Percentiles rank a stretch among this genome's conserved stretches.
These are phyloP conservation scores for Prionace glauca DNA, from an alignment of 2,797 vertebrate species.

Conservation along the genomic window DNA sequence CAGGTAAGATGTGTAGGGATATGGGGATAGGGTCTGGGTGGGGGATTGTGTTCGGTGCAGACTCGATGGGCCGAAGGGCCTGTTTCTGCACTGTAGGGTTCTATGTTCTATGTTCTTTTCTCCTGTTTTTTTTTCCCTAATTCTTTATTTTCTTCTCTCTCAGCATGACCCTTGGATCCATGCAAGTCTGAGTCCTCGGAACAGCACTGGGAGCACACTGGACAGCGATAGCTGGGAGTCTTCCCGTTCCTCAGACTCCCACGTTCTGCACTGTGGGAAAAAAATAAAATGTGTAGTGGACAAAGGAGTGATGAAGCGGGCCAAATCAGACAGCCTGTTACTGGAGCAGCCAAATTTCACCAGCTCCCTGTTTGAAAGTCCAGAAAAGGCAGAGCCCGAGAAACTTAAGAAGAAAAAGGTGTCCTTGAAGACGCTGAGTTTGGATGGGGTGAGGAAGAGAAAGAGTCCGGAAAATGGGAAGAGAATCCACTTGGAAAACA, in stretches of 20 bases:
- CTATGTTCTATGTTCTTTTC: too few species aligned
- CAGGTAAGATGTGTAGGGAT: too few species aligned
- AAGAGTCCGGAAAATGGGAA: conserved; percentile 29
- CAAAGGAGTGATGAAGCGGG: conserved; percentile 28
- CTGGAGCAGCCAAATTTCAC: background rate
- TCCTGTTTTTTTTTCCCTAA: background rate
- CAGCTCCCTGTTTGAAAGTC: background rate
- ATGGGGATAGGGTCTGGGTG: too few species aligned
- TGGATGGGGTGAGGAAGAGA: background rate
- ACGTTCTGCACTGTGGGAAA: conserved; percentile 17
- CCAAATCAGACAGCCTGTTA: background rate
- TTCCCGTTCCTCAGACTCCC: conserved; percentile 18
- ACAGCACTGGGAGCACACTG: conserved; percentile 40
- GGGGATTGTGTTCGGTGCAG: too few species aligned
- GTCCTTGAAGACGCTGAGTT: background rate
- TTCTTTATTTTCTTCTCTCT: background rate
- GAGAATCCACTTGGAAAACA: background rate
- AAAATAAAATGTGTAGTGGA: background rate
- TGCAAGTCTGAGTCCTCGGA: conserved; percentile 39
- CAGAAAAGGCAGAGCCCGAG: background rate
- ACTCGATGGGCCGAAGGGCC: too few species aligned
- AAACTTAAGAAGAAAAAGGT: conserved; percentile 18
- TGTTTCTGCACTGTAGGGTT: too few species aligned
- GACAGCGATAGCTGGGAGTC: conserved; percentile 41
- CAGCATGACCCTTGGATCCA: conserved; percentile 42